phyloP scores from a whole-genome alignment of 2,113 vertebrate genomes.

The Epinephelus fuscoguttatus region DNA sequence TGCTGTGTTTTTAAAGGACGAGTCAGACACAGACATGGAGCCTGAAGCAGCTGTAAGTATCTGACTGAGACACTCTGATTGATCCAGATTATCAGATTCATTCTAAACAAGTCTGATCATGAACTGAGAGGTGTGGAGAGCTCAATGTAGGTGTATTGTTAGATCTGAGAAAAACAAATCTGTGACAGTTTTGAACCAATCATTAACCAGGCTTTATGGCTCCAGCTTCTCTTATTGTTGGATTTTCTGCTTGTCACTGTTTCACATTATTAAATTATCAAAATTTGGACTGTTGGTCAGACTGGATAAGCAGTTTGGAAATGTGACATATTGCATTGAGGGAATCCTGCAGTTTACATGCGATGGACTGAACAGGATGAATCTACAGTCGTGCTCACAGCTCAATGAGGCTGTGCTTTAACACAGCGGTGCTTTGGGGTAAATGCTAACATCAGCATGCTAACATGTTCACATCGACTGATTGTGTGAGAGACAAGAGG shows the following conservation, averaged over 20 bases:
- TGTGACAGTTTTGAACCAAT: not conserved
- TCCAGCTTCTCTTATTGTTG: not conserved
- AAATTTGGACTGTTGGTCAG: not conserved
- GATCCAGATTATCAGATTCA: not conserved
- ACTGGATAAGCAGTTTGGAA: not conserved
- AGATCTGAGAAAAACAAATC: not conserved
- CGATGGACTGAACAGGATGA: not conserved
- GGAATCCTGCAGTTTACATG: not conserved
- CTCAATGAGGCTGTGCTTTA: not conserved
- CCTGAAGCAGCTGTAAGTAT: conserved; percentile 44
- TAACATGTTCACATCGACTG: too few relatives aligned
- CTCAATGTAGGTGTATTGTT: not conserved
- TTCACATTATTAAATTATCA: not conserved
- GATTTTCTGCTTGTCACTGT: not conserved
- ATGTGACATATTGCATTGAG: not conserved
- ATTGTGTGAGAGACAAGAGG: not conserved
- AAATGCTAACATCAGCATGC: too few relatives aligned
- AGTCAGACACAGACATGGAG: not conserved
- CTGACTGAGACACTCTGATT: not conserved
- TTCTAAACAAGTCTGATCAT: not conserved
- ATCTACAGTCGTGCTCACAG: not conserved
- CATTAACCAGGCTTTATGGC: not conserved
- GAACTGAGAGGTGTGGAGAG: conserved; percentile 6
- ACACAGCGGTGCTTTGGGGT: too few relatives aligned
- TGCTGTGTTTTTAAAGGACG: not conserved